Evolutionary conservation across 2,113 vertebrate genomes (phyloP), one percentile per base, ranked within the genome.

Genomic region (Collichthys lucidus): DNA sequence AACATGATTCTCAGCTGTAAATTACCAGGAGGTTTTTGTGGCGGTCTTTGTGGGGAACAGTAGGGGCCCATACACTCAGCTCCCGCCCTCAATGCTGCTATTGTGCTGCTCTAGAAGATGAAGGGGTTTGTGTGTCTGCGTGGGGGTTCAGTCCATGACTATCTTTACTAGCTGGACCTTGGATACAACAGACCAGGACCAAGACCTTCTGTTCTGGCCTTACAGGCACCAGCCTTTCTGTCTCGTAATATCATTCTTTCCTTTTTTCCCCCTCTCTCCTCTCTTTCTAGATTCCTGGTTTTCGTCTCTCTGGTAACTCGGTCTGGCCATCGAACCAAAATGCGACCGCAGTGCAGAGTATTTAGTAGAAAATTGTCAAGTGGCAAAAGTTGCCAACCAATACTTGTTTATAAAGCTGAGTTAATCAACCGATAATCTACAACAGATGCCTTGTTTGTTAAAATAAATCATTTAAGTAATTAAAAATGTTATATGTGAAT

Each of bases 11-110:
- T 17, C 20, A 53, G 80, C 75, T 86, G 74, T 82, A 78, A 86
- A 86, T 80, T 80, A 79, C 46, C 83, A 31, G 77, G 64, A 65
- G 87, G 59, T 69, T 83, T 77, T 79, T 82, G 83, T 79, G 63
- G 47, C 9, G 22, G 59, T 67, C 59, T 71, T 69, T 70, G 77
- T 78, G 70, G 85, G 86, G 80, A 89, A 89, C 87, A 87, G 88
- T 77, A 72, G 80, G 79, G 62, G 68, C 72, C 71, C 90, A 61
- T 74, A 77, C 79, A 71, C 83, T 80, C 76, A 24, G 69, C 77
- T 85, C 79, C 77, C 16, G 63, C 81, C 82, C 74, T 94, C 89
- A 94, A 93, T 93, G 92, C 86, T 70, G 83, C 85, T 80, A 86
- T 92, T 94, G 92, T 95, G 72, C 76, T 83, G 74, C 87, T 74